Base-by-base conservation (phyloP, 2,113 vertebrate genomes). In the Alces alces region DNA sequence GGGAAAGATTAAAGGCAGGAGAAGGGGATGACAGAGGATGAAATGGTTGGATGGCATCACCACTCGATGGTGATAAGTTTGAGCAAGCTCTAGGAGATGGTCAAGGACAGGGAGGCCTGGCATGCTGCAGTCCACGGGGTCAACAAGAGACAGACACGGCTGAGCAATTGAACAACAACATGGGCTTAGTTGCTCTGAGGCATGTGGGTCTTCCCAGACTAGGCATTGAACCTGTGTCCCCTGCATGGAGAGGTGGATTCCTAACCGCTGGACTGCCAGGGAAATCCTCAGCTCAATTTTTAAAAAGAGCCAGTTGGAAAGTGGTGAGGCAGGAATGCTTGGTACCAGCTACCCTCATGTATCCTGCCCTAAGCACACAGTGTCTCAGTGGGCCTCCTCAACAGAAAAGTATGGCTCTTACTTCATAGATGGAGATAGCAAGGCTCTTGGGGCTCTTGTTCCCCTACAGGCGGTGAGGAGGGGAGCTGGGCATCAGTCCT, bases 371-470 rank as follows among this genome's bases (percentile, higher is more conserved):
- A 23, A 10, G 10, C 6, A 0, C 52, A 7, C 5, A 2, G 92
- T 3, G 19, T 79, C 57, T 86, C 47, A 23, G 43, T 5, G 87
- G 52, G 13, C 30, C 33, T 27, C 7, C 52, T 33, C 2, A 5
- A 43, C n/a, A 21, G 43, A 3, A 3, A 54, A 21, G 60, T 0
- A 7, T 3, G 10, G 23, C 9, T 23, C n/a, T 28, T 47, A 1
- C 13, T 21, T 94, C 87, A 39, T 14, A 15, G 80, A 15, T 10
- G 9, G 66, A 58, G 13, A 8, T 3, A 6, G 12, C 50, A 36
- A 84, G 57, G 25, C 36, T 50, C 61, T 6, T 28, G 60, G 10
- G 57, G 27, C 15, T 5, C 52, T 39, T 13, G 14, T 25, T 45
- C 27, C 30, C 17, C 2, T 54, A 17, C 7, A 28, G 52, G 88